These are phyloP conservation scores for Amphimedon queenslandica DNA, from an alignment of 37 sponge, comb jelly and placozoan genomes.

Conservation along the genomic window DNA sequence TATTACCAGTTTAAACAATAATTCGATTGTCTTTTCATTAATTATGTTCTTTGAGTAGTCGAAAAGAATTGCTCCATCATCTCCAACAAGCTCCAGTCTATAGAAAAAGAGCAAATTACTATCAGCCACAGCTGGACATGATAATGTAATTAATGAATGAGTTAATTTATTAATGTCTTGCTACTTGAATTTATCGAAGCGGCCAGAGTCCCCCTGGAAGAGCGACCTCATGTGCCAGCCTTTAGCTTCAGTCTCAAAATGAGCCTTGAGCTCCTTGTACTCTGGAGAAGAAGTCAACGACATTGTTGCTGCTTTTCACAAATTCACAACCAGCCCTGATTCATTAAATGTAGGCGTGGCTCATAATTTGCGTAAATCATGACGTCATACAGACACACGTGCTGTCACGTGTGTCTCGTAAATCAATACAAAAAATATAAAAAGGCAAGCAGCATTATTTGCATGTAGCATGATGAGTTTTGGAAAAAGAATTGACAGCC, in stretches of 20 bases:
- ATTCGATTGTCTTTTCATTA: conserved; percentile 74
- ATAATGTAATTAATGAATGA: background rate
- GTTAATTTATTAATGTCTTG: background rate
- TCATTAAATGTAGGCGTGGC: background rate
- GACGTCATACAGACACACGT: too few species aligned
- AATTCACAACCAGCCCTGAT: background rate
- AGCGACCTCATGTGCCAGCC: conserved; percentile 70
- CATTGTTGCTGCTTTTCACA: conserved; percentile 2
- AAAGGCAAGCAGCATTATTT: too few species aligned
- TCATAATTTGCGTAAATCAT: too few species aligned
- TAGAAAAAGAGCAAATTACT: background rate
- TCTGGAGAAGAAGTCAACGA: conserved; percentile 43
- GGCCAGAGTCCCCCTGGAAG: conserved; percentile 74
- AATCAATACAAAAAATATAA: too few species aligned
- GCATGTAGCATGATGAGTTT: too few species aligned
- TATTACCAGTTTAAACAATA: conserved; percentile 84
- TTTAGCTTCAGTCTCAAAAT: conserved; percentile 45
- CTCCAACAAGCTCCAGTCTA: conserved; percentile 25
- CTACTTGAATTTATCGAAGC: conserved; percentile 85
- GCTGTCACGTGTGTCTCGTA: too few species aligned
- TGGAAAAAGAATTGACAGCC: too few species aligned
- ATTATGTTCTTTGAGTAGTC: conserved; percentile 97
- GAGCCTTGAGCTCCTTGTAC: conserved; percentile 59
- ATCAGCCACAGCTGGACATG: background rate
- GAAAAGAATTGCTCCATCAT: conserved; percentile 80